Percentiles rank a stretch among this genome's conserved stretches.
phyloP scores from a whole-genome alignment of 92 coral and sea anemone genomes.

The Palythoa grandiflora region DNA sequence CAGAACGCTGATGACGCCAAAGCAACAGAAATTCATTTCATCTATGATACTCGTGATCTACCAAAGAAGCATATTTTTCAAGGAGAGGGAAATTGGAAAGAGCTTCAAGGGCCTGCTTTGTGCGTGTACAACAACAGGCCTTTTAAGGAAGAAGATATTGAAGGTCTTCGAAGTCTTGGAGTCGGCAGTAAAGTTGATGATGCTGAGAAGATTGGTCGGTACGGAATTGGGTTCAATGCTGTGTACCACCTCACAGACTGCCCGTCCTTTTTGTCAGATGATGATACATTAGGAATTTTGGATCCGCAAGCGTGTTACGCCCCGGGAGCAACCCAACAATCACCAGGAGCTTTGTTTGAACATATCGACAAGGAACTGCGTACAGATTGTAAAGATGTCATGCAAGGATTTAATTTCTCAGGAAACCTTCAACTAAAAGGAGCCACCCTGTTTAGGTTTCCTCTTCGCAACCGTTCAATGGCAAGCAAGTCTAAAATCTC shows the following conservation, averaged over 20 bases:
- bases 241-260: constrained; percentile 97
- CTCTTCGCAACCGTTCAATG: constrained; percentile 68
- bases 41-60: constrained; percentile 48
- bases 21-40: constrained; percentile 58
- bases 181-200: constrained; percentile 85
- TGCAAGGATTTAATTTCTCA: constrained; percentile 76
- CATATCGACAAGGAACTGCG: constrained; percentile 54
- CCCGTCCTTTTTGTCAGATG: constrained; percentile 86
- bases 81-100: constrained; percentile 72
- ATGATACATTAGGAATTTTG: constrained; percentile 80
- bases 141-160: constrained; percentile 79
- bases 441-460: constrained; percentile 88
- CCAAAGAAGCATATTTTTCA: constrained; percentile 15
- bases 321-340: constrained; percentile 74
- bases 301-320: constrained; percentile 87
- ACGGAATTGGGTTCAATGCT: constrained; percentile 94
- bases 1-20: constrained; percentile 63
- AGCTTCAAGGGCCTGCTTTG: constrained; percentile 92
- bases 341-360: constrained; percentile 78
- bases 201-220: constrained; percentile 92
- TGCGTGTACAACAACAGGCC: constrained; percentile 91
- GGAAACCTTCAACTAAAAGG: constrained; percentile 64
- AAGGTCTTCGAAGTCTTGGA: constrained; percentile 88
- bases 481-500: constrained; percentile 73
- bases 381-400: constrained; percentile 73